Conservation (phyloP, 2,888 invertebrate genomes). For the Gnatocerus cornutus region DNA sequence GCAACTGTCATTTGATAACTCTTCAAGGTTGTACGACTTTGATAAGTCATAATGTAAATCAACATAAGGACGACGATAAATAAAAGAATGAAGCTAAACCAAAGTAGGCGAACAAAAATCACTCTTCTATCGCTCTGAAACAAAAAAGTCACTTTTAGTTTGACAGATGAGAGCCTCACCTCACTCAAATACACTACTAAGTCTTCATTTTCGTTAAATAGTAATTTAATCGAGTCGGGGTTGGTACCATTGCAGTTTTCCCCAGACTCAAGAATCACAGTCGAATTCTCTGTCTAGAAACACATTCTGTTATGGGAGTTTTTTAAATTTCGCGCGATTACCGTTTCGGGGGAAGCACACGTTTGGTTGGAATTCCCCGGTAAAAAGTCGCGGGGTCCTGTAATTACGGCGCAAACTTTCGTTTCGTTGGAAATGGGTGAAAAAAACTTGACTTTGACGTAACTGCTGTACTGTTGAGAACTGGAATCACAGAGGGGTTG, state of each 20-base stretch:
- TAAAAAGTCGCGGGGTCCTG: conserved; percentile 12
- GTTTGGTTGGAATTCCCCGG: not conserved
- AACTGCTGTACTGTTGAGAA: not conserved
- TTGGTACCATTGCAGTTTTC: not conserved
- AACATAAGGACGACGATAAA: conserved; percentile 16
- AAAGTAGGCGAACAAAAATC: conserved; percentile 23
- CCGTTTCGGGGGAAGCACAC: not conserved
- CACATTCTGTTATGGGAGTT: not conserved
- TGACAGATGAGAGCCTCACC: too few species aligned
- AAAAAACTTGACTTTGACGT: conserved; percentile 13
- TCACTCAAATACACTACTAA: too few species aligned
- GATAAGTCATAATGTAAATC: conserved; percentile 21
- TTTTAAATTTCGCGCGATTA: not conserved
- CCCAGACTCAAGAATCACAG: not conserved
- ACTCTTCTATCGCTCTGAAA: conserved; percentile 26
- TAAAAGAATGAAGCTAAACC: conserved; percentile 22
- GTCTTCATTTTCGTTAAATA: not conserved
- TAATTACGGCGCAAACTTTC: conserved; percentile 19
- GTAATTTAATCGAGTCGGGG: not conserved
- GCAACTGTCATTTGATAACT: not conserved
- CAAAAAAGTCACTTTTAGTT: not conserved
- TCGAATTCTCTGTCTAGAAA: not conserved
- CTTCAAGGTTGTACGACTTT: not conserved
- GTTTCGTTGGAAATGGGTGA: not conserved
- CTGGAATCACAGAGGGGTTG: conserved; percentile 11